Conservation (phyloP, 2,888 invertebrate species). For the Microctonus hyperodae region DNA sequence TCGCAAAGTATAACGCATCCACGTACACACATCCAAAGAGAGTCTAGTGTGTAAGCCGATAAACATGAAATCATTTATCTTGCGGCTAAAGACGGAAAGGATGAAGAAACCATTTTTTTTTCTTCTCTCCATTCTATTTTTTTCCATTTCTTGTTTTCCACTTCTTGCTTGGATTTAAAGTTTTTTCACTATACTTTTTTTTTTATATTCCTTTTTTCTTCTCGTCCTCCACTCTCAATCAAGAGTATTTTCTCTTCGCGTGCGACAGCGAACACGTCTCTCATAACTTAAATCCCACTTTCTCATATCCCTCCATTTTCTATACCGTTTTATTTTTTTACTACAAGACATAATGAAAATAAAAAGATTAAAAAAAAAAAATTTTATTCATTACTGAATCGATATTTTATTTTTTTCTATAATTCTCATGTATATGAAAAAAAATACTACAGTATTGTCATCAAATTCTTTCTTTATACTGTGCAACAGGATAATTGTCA, state of each 20-base stretch:
- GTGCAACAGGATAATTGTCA: background rate
- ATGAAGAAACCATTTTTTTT: constrained; percentile 37
- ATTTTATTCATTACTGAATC: constrained; percentile 5
- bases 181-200: constrained; percentile 35
- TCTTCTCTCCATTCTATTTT: constrained; percentile 36
- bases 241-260: constrained; percentile 21
- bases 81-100: constrained; percentile 56
- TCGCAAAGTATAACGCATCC: background rate
- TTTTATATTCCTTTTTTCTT: constrained; percentile 1
- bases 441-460: background rate
- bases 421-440: no score
- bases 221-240: constrained; percentile 30
- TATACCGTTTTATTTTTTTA: background rate
- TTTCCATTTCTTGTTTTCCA: constrained; percentile 19
- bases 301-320: constrained; percentile 3
- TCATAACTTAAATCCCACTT: constrained; percentile 8
- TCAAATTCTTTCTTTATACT: background rate
- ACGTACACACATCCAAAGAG: background rate
- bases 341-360: no score
- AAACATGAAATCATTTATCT: constrained; percentile 62
- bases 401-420: background rate
- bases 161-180: constrained; percentile 48
- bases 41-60: constrained; percentile 45
- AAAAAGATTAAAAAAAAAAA: constrained; percentile 12
- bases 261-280: constrained; percentile 22